Conservation (phyloP, 2,888 invertebrate genomes). For the Nycteola revayana region DNA sequence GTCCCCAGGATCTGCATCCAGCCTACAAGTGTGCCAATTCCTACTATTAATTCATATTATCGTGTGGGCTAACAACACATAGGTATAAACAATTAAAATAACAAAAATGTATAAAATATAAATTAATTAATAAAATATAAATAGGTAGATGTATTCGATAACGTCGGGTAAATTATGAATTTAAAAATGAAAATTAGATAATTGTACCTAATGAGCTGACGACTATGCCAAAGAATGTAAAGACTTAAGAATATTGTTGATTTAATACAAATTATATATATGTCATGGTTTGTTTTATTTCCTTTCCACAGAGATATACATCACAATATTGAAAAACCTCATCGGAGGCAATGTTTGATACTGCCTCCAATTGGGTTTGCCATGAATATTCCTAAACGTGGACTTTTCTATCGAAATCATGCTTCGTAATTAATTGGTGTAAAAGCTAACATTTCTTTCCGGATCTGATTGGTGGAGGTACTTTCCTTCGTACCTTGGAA, state of each 20-base stretch:
- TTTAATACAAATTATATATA: constrained; percentile 81
- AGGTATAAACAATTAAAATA: constrained; percentile 35
- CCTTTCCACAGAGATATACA: no score
- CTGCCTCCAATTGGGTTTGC: no score
- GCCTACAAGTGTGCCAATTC: constrained; percentile 63
- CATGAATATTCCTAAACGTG: no score
- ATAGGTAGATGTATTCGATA: constrained; percentile 64
- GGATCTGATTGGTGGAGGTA: no score
- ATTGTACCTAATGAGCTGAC: constrained; percentile 64
- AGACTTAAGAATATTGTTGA: constrained; percentile 78
- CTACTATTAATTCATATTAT: constrained; percentile 58
- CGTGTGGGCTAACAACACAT: constrained; percentile 67
- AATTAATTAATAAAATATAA: constrained; percentile 44
- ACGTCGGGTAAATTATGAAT: constrained; percentile 60
- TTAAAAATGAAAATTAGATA: constrained; percentile 53
- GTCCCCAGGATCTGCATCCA: constrained; percentile 69
- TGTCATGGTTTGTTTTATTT: constrained; percentile 58
- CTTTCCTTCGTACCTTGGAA: no score
- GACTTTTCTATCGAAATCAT: no score
- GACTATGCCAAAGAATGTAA: constrained; percentile 78
- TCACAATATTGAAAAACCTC: no score
- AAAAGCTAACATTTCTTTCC: no score
- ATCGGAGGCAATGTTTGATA: no score
- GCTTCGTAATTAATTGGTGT: no score
- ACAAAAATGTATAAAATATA: constrained; percentile 39